Conservation (phyloP, 1,140 invertebrate species). For the Camponotus vicinus region DNA sequence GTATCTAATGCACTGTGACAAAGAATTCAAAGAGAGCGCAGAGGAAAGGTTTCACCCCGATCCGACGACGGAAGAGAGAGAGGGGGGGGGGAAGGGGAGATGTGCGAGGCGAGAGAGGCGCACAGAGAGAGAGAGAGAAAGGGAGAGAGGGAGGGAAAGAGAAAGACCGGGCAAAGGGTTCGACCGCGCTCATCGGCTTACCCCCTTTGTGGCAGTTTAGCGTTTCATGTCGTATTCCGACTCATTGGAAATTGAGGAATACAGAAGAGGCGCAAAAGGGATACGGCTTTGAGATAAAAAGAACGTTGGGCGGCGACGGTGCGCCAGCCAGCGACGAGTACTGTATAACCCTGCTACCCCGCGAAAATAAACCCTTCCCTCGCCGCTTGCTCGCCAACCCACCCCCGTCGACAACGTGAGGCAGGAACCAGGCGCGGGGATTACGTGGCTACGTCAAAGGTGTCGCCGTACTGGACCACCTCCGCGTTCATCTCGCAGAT, state of each 20-base stretch:
- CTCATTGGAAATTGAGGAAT: conserved; percentile 86
- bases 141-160: conserved; percentile 62
- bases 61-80: conserved; percentile 46
- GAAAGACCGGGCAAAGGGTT: conserved; percentile 70
- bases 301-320: conserved; percentile 75
- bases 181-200: conserved; percentile 72
- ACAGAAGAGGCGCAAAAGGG: conserved; percentile 79
- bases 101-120: conserved; percentile 52
- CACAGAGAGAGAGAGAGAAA: conserved; percentile 55
- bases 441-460: conserved; percentile 62
- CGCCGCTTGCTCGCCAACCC: conserved; percentile 17
- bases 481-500: conserved; percentile 11
- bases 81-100: not conserved
- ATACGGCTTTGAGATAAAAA: conserved; percentile 85
- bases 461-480: conserved; percentile 59
- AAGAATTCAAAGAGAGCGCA: conserved; percentile 68
- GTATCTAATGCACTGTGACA: conserved; percentile 62
- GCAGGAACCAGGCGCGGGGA: conserved; percentile 35
- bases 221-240: conserved; percentile 86
- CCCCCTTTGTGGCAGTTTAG: conserved; percentile 85
- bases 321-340: conserved; percentile 48
- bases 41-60: conserved; percentile 57
- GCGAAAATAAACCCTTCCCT: conserved; percentile 72
- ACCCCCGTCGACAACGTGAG: conserved; percentile 21
- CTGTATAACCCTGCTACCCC: conserved; percentile 51